Evolutionary conservation across 1,140 invertebrate genomes (phyloP).

Genomic region (Bilobella aurantiaca): DNA sequence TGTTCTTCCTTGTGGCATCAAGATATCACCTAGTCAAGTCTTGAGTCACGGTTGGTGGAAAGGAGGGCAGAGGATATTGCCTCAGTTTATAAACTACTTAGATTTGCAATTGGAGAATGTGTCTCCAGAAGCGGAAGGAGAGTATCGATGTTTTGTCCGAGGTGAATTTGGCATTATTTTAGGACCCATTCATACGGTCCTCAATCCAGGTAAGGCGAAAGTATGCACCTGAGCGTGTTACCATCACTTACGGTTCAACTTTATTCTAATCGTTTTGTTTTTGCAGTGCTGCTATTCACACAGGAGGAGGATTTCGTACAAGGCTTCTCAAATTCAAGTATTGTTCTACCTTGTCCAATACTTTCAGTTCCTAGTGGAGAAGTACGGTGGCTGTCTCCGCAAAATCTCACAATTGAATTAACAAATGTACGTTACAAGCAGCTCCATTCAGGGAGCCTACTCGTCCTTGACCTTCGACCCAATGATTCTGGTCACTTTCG

Average conservation of each 20-base stretch:
- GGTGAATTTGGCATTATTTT: conserved; percentile 23
- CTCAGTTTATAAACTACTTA: conserved; percentile 14
- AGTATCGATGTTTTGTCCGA: conserved; percentile 29
- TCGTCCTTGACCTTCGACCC: conserved; percentile 15
- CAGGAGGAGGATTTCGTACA: not conserved
- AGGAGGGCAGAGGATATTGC: conserved; percentile 21
- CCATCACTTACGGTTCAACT: too few relatives aligned
- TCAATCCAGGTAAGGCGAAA: conserved; percentile 24
- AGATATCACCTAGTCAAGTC: conserved; percentile 1
- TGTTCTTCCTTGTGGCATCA: conserved; percentile 11
- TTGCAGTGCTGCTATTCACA: not conserved
- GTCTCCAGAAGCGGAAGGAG: conserved; percentile 24
- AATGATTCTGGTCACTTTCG: conserved; percentile 12
- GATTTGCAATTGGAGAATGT: conserved; percentile 16
- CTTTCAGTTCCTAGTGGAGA: conserved; percentile 10
- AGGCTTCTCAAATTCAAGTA: not conserved
- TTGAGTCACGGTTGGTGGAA: conserved; percentile 31
- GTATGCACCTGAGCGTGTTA: too few relatives aligned
- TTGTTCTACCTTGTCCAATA: conserved; percentile 15
- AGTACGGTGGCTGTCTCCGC: not conserved
- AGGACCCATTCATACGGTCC: conserved; percentile 23
- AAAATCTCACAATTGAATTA: not conserved
- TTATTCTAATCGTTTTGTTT: not conserved
- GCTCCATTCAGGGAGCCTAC: conserved; percentile 26
- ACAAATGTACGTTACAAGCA: conserved; percentile 18